Evolutionary conservation across 2,797 vertebrate genomes (phyloP).

Genomic region (Staurois parvus): DNA sequence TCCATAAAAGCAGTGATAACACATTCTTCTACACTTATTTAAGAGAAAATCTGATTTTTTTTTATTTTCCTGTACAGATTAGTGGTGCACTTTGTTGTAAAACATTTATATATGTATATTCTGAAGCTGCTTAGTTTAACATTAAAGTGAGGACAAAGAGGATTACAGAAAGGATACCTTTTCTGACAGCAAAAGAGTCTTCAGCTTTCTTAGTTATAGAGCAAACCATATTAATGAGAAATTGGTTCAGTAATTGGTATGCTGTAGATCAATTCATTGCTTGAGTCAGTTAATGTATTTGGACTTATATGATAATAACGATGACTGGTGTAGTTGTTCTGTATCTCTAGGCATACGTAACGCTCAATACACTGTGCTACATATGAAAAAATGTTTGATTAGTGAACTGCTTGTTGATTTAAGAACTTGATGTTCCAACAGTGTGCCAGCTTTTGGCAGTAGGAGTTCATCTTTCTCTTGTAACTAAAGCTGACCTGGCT

Average conservation of each 20-base stretch:
- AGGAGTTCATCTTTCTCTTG: constrained; percentile 2
- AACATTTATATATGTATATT: constrained; percentile 36
- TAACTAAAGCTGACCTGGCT: constrained; percentile 10
- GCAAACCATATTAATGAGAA: constrained; percentile 19
- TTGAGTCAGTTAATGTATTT: background rate
- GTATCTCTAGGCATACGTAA: background rate
- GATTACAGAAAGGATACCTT: constrained; percentile 35
- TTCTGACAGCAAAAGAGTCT: constrained; percentile 19
- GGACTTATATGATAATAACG: background rate
- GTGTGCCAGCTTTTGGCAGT: constrained; percentile 1
- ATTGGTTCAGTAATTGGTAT: background rate
- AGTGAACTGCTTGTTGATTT: constrained; percentile 2
- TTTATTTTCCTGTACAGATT: constrained; percentile 24
- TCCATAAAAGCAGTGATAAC: constrained; percentile 3
- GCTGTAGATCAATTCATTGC: background rate
- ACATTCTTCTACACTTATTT: constrained; percentile 15
- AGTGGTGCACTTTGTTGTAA: constrained; percentile 23
- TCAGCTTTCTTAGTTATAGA: constrained; percentile 14
- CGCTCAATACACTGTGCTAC: background rate
- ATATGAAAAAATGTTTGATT: background rate
- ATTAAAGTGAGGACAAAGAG: constrained; percentile 27
- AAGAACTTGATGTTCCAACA: constrained; percentile 14
- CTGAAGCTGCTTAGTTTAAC: background rate
- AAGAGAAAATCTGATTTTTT: constrained; percentile 23
- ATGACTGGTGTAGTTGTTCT: background rate